Evolutionary conservation across 2,113 vertebrate species (phyloP), one percentile per base, ranked within the genome.

Genomic region (Rattus rattus): DNA sequence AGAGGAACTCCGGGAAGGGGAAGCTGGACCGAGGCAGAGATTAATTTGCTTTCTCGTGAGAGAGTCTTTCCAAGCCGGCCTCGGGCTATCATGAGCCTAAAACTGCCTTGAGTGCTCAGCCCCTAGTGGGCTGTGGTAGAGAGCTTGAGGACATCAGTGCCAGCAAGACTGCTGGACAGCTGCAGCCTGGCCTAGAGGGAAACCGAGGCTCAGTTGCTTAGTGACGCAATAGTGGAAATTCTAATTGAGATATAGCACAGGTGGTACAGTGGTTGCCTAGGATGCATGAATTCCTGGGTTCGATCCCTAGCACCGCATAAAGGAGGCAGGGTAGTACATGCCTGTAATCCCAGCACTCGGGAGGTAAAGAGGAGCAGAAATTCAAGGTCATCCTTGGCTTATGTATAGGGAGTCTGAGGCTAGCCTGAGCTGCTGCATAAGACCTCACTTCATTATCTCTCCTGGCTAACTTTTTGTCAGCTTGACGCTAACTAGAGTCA

Each of bases 51-150:
- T 90, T 26, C 88, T 93, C 88, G 56, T 43, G 84, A 93, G 89
- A 96, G 9, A 59, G 47, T 16, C 85, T 94, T 95, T 88, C 70
- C 84, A 92, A 94, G 90, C 80, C 0, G 3, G 92, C 93, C 93
- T 86, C 52, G n/a, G 90, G 94, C 88, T 92, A 54, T 59, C 89
- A 80, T 2, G 36, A 85, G 93, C 43, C 56, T 1, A n/a, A 93
- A 90, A 77, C 47, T 36, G 84, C 90, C 72, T 91, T 5, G 59
- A 87, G 88, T 3, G 0, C 52, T 61, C 8, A 43, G 80, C 30
- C 72, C 22, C 59, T 4, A 36, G 54, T 30, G 54, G 76, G 75
- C 79, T 36, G 36, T 54, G 86, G 11, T 36, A 39, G 61, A 63
- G 5, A 59, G 30, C 47, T 88, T 88, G 80, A 88, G 77, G 92